Conservation (phyloP, 2,113 vertebrate genomes). For the Prinia subflava region DNA sequence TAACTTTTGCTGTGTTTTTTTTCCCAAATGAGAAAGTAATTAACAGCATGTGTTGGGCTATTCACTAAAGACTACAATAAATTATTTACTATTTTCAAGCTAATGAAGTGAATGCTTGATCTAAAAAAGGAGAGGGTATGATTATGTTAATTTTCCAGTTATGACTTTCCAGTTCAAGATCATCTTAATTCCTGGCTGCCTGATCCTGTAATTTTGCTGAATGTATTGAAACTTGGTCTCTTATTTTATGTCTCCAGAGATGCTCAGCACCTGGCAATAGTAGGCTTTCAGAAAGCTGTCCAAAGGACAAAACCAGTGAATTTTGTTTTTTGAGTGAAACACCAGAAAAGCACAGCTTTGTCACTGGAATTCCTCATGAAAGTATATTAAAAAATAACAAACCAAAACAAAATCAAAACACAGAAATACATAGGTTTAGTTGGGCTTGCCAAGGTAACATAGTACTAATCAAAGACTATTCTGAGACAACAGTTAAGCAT, state of each 20-base stretch:
- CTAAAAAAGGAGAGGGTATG: not conserved
- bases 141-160: not conserved
- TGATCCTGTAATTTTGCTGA: not conserved
- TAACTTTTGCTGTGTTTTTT: not conserved
- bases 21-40: slow-evolving; percentile 33
- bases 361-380: not conserved
- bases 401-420: not conserved
- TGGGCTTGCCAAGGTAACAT: not conserved
- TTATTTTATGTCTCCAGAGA: not conserved
- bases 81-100: slow-evolving; percentile 12
- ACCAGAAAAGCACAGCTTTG: not conserved
- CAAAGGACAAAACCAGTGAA: not conserved
- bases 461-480: not conserved
- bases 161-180: not conserved
- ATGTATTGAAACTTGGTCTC: not conserved
- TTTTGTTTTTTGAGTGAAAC: not conserved
- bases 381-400: not conserved
- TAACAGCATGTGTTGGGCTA: slow-evolving; percentile 26
- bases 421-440: not conserved
- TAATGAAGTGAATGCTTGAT: not conserved
- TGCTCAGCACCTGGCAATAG: not conserved
- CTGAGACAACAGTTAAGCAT: not conserved
- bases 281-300: not conserved
- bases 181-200: not conserved
- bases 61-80: not conserved